Percentiles rank a stretch among this genome's conserved stretches.
Evolutionary conservation across 2,797 vertebrate species (phyloP).

Genomic region (Vultur gryphus): DNA sequence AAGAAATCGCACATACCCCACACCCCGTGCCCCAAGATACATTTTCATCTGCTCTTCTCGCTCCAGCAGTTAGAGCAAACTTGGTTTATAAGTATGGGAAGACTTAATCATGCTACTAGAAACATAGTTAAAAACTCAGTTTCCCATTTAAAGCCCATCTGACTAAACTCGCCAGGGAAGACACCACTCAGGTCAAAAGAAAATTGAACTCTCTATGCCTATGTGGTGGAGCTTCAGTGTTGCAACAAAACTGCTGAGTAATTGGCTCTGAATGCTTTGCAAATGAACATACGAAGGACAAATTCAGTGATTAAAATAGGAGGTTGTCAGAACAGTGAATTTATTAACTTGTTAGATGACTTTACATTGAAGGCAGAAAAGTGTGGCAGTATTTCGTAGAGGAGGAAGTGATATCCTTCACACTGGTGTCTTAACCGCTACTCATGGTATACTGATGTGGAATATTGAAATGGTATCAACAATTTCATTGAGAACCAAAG

Average conservation of each 20-base stretch:
- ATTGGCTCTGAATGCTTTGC: background rate
- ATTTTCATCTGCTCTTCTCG: background rate
- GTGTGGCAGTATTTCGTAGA: background rate
- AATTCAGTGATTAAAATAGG: background rate
- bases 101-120: background rate
- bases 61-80: background rate
- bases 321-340: background rate
- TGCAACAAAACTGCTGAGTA: background rate
- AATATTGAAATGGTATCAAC: background rate
- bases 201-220: background rate
- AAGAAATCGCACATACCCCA: background rate
- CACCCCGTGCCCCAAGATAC: too few relatives aligned
- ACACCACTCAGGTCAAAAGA: background rate
- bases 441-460: background rate
- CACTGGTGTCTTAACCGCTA: background rate
- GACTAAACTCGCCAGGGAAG: background rate
- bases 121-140: background rate
- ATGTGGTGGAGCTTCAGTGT: background rate
- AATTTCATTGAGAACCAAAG: background rate
- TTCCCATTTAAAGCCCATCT: background rate
- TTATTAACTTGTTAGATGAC: background rate
- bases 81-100: background rate
- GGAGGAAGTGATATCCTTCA: background rate
- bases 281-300: background rate
- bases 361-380: background rate